Percentiles rank a stretch among this genome's conserved stretches.
phyloP scores from a whole-genome alignment of 1,140 invertebrate species.

The Drosophila parabipectinata region DNA sequence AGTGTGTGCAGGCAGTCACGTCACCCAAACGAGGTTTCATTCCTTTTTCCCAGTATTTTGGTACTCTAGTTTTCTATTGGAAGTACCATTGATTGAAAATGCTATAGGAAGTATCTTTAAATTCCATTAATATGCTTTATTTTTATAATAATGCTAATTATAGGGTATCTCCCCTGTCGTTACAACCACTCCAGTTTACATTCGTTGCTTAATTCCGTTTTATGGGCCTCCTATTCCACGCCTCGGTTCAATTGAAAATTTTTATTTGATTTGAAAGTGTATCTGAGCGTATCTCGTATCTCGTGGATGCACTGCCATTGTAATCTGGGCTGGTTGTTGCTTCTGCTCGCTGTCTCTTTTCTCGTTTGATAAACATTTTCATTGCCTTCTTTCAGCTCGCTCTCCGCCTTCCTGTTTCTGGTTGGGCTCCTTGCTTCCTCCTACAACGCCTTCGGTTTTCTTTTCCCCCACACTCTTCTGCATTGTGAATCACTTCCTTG shows the following conservation, averaged over 20 bases:
- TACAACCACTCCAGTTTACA: neutral
- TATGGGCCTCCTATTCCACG: constrained; percentile 3
- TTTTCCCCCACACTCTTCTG: constrained; percentile 31
- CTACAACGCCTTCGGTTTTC: constrained; percentile 45
- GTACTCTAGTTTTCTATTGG: no score
- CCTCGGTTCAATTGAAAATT: constrained; percentile 32
- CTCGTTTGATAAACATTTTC: constrained; percentile 49
- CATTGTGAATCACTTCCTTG: constrained; percentile 45
- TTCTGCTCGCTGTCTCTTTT: constrained; percentile 19
- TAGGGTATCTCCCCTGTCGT: neutral
- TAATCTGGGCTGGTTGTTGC: constrained; percentile 42
- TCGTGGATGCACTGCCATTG: constrained; percentile 45
- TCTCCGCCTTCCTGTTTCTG: constrained; percentile 20
- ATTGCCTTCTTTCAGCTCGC: constrained; percentile 25
- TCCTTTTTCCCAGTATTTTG: neutral
- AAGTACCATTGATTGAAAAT: no score
- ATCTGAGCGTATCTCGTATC: constrained; percentile 29
- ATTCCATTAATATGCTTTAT: no score
- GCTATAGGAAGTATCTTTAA: no score
- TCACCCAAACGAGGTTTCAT: constrained; percentile 17
- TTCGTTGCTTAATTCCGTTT: constrained; percentile 4
- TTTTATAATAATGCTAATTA: no score
- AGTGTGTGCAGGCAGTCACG: constrained; percentile 26
- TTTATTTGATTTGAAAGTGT: constrained; percentile 42
- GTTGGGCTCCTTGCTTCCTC: constrained; percentile 42